Evolutionary conservation across 2,113 vertebrate genomes (phyloP).

Genomic region (Noctilio leporinus): DNA sequence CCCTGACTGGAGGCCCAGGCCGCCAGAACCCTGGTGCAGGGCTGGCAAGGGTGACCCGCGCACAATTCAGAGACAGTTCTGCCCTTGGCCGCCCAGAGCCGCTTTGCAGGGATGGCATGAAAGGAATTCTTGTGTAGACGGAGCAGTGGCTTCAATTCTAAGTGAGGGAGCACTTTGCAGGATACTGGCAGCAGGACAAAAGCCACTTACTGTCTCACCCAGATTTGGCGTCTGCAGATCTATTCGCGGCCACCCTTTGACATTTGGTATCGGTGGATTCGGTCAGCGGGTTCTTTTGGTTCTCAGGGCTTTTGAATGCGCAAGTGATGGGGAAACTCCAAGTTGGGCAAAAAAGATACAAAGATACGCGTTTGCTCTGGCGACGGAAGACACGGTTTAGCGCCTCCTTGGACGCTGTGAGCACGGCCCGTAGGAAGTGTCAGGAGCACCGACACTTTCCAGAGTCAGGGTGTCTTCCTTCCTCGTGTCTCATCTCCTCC

Average conservation of each 20-base stretch:
- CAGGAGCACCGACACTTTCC: too few relatives aligned
- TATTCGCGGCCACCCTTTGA: neutral
- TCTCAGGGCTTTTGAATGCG: neutral
- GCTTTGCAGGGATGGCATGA: conserved; percentile 16
- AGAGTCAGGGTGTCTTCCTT: neutral
- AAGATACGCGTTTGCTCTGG: neutral
- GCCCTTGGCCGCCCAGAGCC: neutral
- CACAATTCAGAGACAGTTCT: conserved; percentile 32
- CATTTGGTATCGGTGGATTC: neutral
- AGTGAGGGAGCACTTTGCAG: neutral
- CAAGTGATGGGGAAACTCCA: neutral
- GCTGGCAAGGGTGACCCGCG: neutral
- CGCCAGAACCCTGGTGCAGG: neutral
- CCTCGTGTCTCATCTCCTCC: neutral
- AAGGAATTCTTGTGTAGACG: conserved; percentile 43
- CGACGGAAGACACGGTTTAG: neutral
- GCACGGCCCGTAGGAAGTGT: fast-evolving
- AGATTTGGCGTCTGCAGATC: neutral
- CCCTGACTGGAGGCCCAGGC: conserved; percentile 34
- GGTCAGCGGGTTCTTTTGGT: neutral
- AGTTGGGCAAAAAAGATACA: too few relatives aligned
- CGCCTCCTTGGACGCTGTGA: too few relatives aligned
- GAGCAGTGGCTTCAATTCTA: neutral
- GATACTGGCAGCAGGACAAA: neutral
- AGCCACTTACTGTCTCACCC: neutral